Evolutionary conservation across 2,888 invertebrate species (phyloP), one percentile per base, ranked within the genome.

Genomic region (Mesochorus sp.): DNA sequence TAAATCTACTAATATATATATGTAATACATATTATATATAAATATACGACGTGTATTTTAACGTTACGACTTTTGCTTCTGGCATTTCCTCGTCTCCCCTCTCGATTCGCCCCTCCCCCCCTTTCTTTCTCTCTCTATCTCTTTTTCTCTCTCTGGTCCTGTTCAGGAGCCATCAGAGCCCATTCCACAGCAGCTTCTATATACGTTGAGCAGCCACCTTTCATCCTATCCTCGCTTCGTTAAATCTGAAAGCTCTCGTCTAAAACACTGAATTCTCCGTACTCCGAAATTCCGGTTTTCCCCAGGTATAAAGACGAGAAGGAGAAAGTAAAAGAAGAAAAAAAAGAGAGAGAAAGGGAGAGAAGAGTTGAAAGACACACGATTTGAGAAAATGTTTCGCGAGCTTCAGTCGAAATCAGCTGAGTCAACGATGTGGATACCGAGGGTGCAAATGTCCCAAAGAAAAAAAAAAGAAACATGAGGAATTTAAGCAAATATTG

Each of bases 211-310:
- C 59, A 44, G 59, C 61, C 62, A 77, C 76, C 72, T 77, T 77
- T 77, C 76, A 77, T 77, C 72, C 76, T 55, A 77, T 77, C 66
- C 66, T 67, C 76, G 76, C 76, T 77, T 77, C 76, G 76, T 77
- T 77, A 72, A 77, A 67, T 72, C 72, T 47, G 72, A 72, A 77
- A 77, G 76, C 72, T 77, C 76, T 77, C 76, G 71, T 61, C 76
- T 71, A 71, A 71, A 71, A 76, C 71, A 76, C 51, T 59, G 76
- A 72, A 76, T 76, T 72, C 61, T 59, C 28, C 31, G 71, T 71
- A 12, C n/a, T n/a, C 34, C 72, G 53, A 31, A 62, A 31, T 8
- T 12, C 8, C 42, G 72, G 53, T 34, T 10, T 61, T 6, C 49
- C 28, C 42, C 21, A 24, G 10, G 10, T 12, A 14, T 12, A 37